Evolutionary conservation across 2,797 vertebrate species (phyloP).

Genomic region (Poeciliopsis turneri): DNA sequence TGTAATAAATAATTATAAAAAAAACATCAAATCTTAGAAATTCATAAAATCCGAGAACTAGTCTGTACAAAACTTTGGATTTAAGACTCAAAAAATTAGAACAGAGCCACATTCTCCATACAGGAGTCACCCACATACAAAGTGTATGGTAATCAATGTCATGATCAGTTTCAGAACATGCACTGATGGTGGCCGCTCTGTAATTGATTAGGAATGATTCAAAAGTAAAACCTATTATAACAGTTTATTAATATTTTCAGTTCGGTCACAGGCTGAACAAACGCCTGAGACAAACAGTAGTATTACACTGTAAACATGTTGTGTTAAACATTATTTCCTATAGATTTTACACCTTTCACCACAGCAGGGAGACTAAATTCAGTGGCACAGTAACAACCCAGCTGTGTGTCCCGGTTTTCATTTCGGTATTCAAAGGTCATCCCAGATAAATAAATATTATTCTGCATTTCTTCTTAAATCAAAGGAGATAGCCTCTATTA

Average conservation of each 20-base stretch:
- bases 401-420: constrained; percentile 48
- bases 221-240: constrained; percentile 48
- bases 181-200: constrained; percentile 44
- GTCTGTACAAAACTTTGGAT: constrained; percentile 93
- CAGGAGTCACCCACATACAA: constrained; percentile 53
- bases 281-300: constrained; percentile 57
- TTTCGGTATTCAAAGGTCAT: constrained; percentile 34
- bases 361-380: constrained; percentile 10
- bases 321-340: constrained; percentile 26
- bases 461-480: constrained; percentile 50
- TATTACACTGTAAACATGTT: constrained; percentile 61
- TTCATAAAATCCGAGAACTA: constrained; percentile 79
- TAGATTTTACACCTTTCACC: constrained; percentile 26
- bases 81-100: constrained; percentile 75
- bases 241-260: constrained; percentile 46
- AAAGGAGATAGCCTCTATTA: constrained; percentile 33
- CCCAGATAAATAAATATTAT: constrained; percentile 66
- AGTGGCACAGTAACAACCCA: constrained; percentile 32
- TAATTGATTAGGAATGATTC: constrained; percentile 58
- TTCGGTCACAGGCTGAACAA: constrained; percentile 31
- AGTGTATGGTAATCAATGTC: constrained; percentile 51
- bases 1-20: constrained; percentile 97
- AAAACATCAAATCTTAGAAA: constrained; percentile 86
- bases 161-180: constrained; percentile 35
- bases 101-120: constrained; percentile 69